Percentiles rank a stretch among this genome's conserved stretches.
Conservation (phyloP, 2,797 vertebrate species). For the Catamblyrhynchus diadema region DNA sequence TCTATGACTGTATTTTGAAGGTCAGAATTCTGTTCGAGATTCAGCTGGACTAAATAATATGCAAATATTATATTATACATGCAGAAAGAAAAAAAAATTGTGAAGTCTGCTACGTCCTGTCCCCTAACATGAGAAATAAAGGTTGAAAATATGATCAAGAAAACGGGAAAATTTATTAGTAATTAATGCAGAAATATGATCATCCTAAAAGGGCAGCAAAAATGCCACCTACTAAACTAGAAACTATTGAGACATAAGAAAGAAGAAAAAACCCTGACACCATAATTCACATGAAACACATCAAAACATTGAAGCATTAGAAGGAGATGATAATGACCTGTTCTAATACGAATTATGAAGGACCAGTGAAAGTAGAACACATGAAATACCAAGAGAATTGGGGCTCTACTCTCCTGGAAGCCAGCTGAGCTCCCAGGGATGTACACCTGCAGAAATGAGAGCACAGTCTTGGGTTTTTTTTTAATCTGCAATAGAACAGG, state of each 20-base stretch:
- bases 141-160: not conserved
- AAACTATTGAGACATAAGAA: not conserved
- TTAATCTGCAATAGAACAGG: not conserved
- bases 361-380: slow-evolving; percentile 1
- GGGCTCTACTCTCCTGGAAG: not conserved
- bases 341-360: not conserved
- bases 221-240: not conserved
- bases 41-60: not conserved
- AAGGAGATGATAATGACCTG: not conserved
- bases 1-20: not conserved
- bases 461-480: not conserved
- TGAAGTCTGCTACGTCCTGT: not conserved
- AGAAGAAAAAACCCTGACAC: not conserved
- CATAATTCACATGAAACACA: not conserved
- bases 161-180: not conserved
- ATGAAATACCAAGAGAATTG: not conserved
- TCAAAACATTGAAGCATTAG: not conserved
- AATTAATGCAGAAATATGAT: not conserved
- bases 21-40: not conserved
- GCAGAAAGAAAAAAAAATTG: not conserved
- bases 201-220: not conserved
- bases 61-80: not conserved
- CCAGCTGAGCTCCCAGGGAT: not conserved
- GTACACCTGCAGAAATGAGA: not conserved
- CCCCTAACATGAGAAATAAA: not conserved